A percentile compares a stretch with the other conserved stretches of the same genome.
These are phyloP conservation scores for Papilio machaon DNA, from an alignment of 1,140 invertebrate species.

Conservation along the genomic window DNA sequence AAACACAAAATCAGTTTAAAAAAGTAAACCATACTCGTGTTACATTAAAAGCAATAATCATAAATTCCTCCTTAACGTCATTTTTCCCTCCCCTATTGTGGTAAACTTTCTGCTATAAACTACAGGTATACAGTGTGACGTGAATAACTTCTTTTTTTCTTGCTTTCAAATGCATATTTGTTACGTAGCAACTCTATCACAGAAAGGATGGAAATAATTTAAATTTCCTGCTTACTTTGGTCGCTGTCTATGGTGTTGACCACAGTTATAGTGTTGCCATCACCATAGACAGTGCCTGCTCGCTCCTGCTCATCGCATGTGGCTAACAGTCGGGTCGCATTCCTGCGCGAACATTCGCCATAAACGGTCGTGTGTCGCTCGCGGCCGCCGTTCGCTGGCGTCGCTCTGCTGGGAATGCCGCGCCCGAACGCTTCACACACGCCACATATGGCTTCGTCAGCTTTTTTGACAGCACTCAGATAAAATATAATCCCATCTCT, in stretches of 20 bases:
- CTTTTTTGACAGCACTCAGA: slow-evolving; percentile 63
- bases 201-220: not conserved
- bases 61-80: not conserved
- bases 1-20: no score
- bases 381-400: slow-evolving; percentile 57
- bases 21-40: no score
- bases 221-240: not conserved
- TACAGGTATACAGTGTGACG: not conserved
- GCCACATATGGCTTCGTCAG: slow-evolving; percentile 56
- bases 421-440: slow-evolving; percentile 68
- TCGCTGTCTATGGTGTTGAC: not conserved
- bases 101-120: not conserved
- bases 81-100: not conserved
- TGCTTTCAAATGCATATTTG: not conserved
- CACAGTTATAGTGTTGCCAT: slow-evolving; percentile 8
- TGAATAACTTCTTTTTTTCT: not conserved
- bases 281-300: not conserved
- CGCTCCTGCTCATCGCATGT: slow-evolving; percentile 49
- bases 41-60: no score
- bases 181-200: not conserved
- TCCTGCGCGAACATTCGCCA: slow-evolving; percentile 73
- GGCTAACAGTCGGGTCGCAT: slow-evolving; percentile 57
- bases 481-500: slow-evolving; percentile 44
- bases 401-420: slow-evolving; percentile 65
- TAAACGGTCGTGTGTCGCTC: slow-evolving; percentile 69